phyloP scores from a whole-genome alignment of 2,888 invertebrate genomes.

The Synergus laeviventris region DNA sequence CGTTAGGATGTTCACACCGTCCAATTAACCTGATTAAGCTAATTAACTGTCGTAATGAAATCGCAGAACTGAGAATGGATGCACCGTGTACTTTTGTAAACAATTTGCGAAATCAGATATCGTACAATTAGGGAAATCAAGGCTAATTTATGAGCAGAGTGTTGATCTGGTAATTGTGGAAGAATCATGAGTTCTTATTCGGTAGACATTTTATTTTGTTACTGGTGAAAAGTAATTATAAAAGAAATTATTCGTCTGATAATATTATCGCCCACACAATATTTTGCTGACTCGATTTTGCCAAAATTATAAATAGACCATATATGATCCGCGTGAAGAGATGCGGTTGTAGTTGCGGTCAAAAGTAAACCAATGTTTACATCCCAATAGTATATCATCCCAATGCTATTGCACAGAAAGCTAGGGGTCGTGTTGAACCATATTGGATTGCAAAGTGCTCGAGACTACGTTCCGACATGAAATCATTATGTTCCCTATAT shows the following conservation, averaged over 20 bases:
- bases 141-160: not conserved
- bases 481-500: constrained; percentile 27
- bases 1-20: constrained; percentile 34
- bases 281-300: too few species aligned
- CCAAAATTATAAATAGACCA: not conserved
- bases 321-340: not conserved
- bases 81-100: constrained; percentile 11
- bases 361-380: constrained; percentile 19
- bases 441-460: constrained; percentile 29
- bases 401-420: constrained; percentile 18
- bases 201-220: too few species aligned
- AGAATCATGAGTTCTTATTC: too few species aligned
- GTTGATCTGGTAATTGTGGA: too few species aligned
- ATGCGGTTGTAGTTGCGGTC: constrained; percentile 37
- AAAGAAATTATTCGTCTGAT: too few species aligned
- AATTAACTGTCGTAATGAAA: constrained; percentile 51
- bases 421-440: constrained; percentile 12
- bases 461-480: constrained; percentile 18
- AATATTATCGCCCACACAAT: too few species aligned
- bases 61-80: not conserved
- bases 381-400: constrained; percentile 15
- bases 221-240: too few species aligned
- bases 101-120: constrained; percentile 19
- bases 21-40: constrained; percentile 52
- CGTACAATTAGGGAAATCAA: constrained; percentile 17